Conservation (phyloP, 2,113 vertebrate genomes). For the Calonectris borealis region DNA sequence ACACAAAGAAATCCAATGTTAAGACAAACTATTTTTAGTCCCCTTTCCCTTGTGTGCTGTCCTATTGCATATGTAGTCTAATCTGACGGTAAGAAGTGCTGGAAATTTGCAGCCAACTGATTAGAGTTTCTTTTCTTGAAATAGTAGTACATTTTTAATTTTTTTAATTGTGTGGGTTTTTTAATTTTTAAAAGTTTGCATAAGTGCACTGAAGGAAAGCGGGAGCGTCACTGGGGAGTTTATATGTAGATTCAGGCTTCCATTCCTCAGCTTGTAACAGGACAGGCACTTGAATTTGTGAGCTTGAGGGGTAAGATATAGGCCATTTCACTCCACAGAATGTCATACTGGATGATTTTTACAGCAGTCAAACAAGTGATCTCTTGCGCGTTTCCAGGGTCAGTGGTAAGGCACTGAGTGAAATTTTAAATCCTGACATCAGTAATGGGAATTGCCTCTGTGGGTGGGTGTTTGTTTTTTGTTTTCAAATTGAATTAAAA, state of each 20-base stretch:
- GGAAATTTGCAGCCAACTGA: not conserved
- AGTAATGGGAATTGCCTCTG: not conserved
- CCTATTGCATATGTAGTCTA: not conserved
- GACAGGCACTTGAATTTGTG: not conserved
- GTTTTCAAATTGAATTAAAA: not conserved
- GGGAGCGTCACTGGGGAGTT: not conserved
- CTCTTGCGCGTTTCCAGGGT: not conserved
- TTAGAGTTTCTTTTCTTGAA: not conserved
- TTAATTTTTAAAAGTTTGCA: not conserved
- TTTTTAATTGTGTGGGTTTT: accelerated
- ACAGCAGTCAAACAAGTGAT: not conserved
- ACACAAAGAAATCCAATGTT: not conserved
- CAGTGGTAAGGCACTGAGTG: not conserved
- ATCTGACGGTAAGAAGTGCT: not conserved
- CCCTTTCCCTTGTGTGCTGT: not conserved
- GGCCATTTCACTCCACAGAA: not conserved
- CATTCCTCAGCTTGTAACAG: not conserved
- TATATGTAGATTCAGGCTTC: not conserved
- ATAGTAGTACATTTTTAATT: not conserved
- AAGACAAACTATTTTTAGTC: not conserved
- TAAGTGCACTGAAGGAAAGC: not conserved
- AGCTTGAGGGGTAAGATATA: not conserved
- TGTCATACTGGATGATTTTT: not conserved
- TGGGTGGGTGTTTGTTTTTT: not conserved
- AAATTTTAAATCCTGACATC: not conserved